These are phyloP conservation scores for Drosophila nasuta DNA, from an alignment of 1,140 invertebrate species.

Conservation along the genomic window DNA sequence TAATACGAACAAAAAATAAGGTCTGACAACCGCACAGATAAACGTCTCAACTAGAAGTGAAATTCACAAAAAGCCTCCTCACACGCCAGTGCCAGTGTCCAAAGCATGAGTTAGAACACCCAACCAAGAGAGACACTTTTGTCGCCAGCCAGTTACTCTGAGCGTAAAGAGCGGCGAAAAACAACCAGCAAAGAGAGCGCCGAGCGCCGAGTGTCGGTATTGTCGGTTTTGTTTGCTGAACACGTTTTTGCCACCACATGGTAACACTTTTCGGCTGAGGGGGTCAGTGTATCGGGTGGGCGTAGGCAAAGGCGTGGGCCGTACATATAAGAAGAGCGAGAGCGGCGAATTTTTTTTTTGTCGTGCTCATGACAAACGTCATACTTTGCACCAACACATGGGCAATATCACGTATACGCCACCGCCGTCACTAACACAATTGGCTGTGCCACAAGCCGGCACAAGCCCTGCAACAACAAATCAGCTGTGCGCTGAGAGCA, in stretches of 20 bases:
- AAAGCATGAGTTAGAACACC: slow-evolving; percentile 74
- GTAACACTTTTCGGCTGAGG: background rate
- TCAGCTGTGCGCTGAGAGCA: slow-evolving; percentile 55
- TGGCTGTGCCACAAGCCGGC: slow-evolving; percentile 51
- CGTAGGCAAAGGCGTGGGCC: slow-evolving; percentile 34
- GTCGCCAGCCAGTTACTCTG: background rate
- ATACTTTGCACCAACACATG: slow-evolving; percentile 25
- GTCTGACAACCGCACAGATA: slow-evolving; percentile 75
- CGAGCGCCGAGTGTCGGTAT: slow-evolving; percentile 15
- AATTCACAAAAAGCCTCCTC: slow-evolving; percentile 51
- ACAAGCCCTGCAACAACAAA: slow-evolving; percentile 60
- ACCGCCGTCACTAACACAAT: slow-evolving; percentile 33
- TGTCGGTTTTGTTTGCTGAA: slow-evolving; percentile 17
- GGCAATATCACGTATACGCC: slow-evolving; percentile 58
- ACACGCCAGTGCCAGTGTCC: slow-evolving; percentile 48
- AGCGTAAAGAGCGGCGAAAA: background rate
- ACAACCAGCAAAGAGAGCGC: background rate
- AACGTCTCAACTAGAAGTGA: slow-evolving; percentile 83
- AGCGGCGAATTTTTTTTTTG: slow-evolving; percentile 11
- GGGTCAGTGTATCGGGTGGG: slow-evolving; percentile 14
- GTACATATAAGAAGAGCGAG: background rate
- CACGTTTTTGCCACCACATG: slow-evolving; percentile 36
- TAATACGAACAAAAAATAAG: slow-evolving; percentile 46
- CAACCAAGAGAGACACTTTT: slow-evolving; percentile 26
- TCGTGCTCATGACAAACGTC: slow-evolving; percentile 14